A percentile compares a stretch with the other conserved stretches of the same genome.
Conservation (phyloP, 1,140 invertebrate genomes). For the Zaprionus kolodkinae region DNA sequence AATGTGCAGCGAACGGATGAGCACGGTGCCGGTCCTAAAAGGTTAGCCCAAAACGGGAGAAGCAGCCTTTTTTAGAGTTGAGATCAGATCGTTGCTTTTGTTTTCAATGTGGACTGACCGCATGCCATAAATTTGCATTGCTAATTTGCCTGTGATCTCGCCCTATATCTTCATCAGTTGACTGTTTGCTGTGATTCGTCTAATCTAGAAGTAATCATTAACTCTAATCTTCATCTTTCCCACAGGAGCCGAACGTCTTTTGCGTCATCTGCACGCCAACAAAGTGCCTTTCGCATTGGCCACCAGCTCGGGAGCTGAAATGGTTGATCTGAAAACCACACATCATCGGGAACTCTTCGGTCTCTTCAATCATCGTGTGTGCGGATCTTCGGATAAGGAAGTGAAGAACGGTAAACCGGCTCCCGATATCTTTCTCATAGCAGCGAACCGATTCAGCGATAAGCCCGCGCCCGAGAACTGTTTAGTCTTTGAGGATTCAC, state of each 20-base stretch:
- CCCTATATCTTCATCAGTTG: background rate
- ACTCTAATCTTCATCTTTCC: background rate
- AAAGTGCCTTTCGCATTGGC: constrained; percentile 94
- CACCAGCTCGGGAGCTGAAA: constrained; percentile 93
- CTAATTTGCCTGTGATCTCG: constrained; percentile 42
- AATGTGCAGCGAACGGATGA: constrained; percentile 71
- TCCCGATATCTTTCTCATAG: constrained; percentile 96
- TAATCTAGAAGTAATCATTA: background rate
- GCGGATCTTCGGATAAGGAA: constrained; percentile 93
- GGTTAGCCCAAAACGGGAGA: constrained; percentile 57
- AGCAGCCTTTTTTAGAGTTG: background rate
- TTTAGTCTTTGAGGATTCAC: constrained; percentile 97
- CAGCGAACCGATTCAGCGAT: constrained; percentile 91
- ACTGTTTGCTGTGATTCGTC: background rate
- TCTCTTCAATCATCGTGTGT: constrained; percentile 93
- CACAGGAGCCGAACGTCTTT: constrained; percentile 92
- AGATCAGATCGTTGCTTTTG: background rate
- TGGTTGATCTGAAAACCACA: constrained; percentile 91
- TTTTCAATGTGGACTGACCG: background rate
- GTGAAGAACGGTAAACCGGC: constrained; percentile 96
- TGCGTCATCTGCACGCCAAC: constrained; percentile 91
- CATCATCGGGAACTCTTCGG: constrained; percentile 90
- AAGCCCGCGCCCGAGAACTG: constrained; percentile 90
- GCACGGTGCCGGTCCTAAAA: constrained; percentile 83
- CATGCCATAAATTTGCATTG: background rate